Percentiles rank a stretch among this genome's conserved stretches.
Evolutionary conservation across 2,113 vertebrate genomes (phyloP).

Genomic region (Psammodynastes pulverulentus): DNA sequence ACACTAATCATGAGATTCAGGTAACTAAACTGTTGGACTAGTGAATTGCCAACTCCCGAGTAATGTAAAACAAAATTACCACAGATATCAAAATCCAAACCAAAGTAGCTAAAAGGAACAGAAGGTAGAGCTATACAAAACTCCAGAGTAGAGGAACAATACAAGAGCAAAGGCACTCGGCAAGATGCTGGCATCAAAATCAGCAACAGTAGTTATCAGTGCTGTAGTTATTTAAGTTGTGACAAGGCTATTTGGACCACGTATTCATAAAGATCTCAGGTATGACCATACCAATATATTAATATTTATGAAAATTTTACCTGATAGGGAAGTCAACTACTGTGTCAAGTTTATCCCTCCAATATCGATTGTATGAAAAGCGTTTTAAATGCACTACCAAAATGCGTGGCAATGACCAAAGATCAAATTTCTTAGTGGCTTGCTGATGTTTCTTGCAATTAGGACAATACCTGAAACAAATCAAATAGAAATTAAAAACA

Average conservation of each 20-base stretch:
- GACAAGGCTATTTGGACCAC: not conserved
- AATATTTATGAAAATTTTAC: constrained; percentile 61
- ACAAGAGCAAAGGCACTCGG: not conserved
- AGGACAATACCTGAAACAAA: constrained; percentile 89
- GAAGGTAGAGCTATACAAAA: not conserved
- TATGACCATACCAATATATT: not conserved
- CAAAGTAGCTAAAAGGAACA: not conserved
- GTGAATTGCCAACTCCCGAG: not conserved
- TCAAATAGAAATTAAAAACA: not conserved
- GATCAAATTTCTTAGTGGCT: constrained; percentile 95
- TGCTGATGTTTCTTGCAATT: constrained; percentile 98
- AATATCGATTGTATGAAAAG: constrained; percentile 97
- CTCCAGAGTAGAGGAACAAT: not conserved
- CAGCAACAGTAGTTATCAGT: not conserved
- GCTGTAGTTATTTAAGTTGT: not conserved
- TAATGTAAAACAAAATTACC: not conserved
- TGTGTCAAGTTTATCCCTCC: constrained; percentile 97
- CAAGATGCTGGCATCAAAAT: not conserved
- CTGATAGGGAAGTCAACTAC: constrained; percentile 91
- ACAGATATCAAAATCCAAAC: not conserved
- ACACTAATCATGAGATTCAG: not conserved
- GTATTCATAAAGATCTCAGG: not conserved
- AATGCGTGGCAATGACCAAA: constrained; percentile 94
- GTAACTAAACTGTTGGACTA: not conserved
- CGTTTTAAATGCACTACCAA: constrained; percentile 97